Evolutionary conservation across 2,888 invertebrate genomes (phyloP).

Genomic region (Polymixis flavicincta): DNA sequence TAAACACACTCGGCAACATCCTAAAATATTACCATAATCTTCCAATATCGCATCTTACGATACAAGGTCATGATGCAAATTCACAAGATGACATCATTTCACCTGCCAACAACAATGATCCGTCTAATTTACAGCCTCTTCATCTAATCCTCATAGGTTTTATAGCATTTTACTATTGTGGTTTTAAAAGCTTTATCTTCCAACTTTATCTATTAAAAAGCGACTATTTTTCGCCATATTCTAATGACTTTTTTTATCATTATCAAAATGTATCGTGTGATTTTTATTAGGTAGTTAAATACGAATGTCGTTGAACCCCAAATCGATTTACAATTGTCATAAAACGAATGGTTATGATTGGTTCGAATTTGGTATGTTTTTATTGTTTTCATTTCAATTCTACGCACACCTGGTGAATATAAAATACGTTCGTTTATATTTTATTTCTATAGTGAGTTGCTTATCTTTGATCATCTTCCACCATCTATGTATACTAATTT

Average conservation of each 20-base stretch:
- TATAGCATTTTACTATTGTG: slow-evolving; percentile 31
- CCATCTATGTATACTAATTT: too few relatives aligned
- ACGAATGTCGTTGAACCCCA: slow-evolving; percentile 43
- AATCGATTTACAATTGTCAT: slow-evolving; percentile 50
- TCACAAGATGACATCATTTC: slow-evolving; percentile 40
- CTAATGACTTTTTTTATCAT: slow-evolving; percentile 27
- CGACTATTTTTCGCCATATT: slow-evolving; percentile 12
- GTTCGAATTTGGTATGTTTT: slow-evolving; percentile 18
- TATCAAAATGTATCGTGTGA: slow-evolving; percentile 18
- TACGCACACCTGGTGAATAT: slow-evolving; percentile 26
- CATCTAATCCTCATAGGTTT: slow-evolving; percentile 9
- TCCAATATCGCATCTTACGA: slow-evolving; percentile 39
- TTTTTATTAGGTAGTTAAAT: slow-evolving; percentile 43
- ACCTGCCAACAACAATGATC: slow-evolving; percentile 16
- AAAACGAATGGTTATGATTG: slow-evolving; percentile 40
- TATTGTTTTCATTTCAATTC: slow-evolving; percentile 3
- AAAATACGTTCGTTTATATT: slow-evolving; percentile 8
- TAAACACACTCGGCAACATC: slow-evolving; percentile 8
- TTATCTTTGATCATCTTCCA: background rate
- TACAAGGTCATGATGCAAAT: slow-evolving; percentile 45
- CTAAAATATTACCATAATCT: slow-evolving; percentile 37
- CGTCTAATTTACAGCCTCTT: slow-evolving; percentile 29
- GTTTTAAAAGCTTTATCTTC: slow-evolving; percentile 18
- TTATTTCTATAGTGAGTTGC: background rate
- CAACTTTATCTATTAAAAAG: slow-evolving; percentile 9